Conservation (phyloP, 2,797 vertebrate genomes). For the Sebastes goodei region DNA sequence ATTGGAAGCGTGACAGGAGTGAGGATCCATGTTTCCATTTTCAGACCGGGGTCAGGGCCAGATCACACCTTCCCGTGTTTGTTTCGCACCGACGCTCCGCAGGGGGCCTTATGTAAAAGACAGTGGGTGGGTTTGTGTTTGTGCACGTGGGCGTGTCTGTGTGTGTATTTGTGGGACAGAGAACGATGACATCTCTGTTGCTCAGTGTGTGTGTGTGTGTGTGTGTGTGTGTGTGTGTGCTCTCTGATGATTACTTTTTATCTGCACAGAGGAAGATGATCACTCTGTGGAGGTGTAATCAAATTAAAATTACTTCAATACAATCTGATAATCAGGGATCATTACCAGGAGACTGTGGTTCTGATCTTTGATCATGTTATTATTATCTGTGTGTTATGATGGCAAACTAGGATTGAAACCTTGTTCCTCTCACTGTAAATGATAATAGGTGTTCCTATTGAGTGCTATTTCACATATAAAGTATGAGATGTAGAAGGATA, state of each 20-base stretch:
- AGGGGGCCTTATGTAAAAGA: slow-evolving; percentile 27
- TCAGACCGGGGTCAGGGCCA: slow-evolving; percentile 46
- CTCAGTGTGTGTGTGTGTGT: neutral
- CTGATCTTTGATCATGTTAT: neutral
- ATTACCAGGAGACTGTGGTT: neutral
- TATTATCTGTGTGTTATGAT: neutral
- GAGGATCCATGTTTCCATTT: slow-evolving; percentile 48
- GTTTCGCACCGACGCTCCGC: neutral
- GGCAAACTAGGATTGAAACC: neutral
- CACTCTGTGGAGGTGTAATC: neutral
- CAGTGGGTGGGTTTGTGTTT: neutral
- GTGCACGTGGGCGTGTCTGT: neutral
- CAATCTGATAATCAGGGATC: neutral
- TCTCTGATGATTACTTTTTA: neutral
- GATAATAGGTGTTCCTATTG: neutral
- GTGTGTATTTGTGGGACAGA: neutral
- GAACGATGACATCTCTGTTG: neutral
- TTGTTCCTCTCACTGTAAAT: neutral
- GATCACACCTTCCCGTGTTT: slow-evolving; percentile 46
- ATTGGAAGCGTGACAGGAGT: slow-evolving; percentile 21
- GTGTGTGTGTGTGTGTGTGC: neutral
- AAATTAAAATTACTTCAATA: neutral
- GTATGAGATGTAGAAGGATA: neutral
- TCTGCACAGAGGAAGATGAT: neutral
- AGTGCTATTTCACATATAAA: neutral